Conservation (phyloP, 2,888 invertebrate species). For the Agriotes lineatus region DNA sequence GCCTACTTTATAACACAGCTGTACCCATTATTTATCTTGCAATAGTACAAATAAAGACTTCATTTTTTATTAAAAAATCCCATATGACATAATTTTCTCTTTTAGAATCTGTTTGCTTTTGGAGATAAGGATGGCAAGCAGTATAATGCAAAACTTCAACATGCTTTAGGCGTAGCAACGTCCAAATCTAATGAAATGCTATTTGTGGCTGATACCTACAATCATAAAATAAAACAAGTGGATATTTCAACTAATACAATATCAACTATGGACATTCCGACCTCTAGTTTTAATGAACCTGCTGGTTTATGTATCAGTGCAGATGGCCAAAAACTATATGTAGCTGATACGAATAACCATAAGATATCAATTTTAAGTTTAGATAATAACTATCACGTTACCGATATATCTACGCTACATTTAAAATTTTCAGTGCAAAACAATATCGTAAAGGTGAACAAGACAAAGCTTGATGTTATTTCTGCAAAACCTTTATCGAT, state of each 20-base stretch:
- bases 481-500: slow-evolving; percentile 55
- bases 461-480: slow-evolving; percentile 49
- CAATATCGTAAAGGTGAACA: slow-evolving; percentile 42
- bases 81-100: too few species aligned
- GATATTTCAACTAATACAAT: slow-evolving; percentile 73
- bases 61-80: too few species aligned
- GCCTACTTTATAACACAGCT: too few species aligned
- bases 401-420: slow-evolving; percentile 50
- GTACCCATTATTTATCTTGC: too few species aligned
- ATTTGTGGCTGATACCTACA: slow-evolving; percentile 91
- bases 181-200: slow-evolving; percentile 71
- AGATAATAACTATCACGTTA: slow-evolving; percentile 63
- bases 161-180: slow-evolving; percentile 85
- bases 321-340: slow-evolving; percentile 75
- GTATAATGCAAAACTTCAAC: slow-evolving; percentile 86
- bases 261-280: slow-evolving; percentile 70
- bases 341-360: slow-evolving; percentile 95
- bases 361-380: slow-evolving; percentile 76
- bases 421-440: slow-evolving; percentile 52
- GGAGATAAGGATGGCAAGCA: slow-evolving; percentile 89
- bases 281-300: slow-evolving; percentile 81
- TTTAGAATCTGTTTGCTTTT: slow-evolving; percentile 90
- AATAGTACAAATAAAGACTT: too few species aligned
- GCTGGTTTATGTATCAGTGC: slow-evolving; percentile 79
- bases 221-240: slow-evolving; percentile 88